Conservation (phyloP, 2,888 invertebrate species). For the Elmis aenea region DNA sequence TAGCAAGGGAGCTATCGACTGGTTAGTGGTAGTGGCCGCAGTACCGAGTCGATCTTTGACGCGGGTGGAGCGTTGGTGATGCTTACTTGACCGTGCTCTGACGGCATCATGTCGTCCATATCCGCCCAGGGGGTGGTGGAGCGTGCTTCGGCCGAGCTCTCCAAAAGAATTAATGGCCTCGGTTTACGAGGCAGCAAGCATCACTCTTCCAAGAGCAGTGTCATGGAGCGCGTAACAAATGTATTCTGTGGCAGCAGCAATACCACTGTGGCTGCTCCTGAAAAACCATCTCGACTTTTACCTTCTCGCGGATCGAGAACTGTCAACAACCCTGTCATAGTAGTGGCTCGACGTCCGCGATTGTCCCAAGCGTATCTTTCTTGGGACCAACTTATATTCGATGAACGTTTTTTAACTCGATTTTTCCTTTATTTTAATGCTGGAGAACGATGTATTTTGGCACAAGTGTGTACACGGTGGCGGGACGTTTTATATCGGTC, state of each 20-base stretch:
- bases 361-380: conserved; percentile 55
- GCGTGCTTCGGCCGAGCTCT: conserved; percentile 84
- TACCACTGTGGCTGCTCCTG: conserved; percentile 43
- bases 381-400: conserved; percentile 73
- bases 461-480: conserved; percentile 85
- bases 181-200: conserved; percentile 45
- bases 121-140: conserved; percentile 88
- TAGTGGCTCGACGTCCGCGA: conserved; percentile 34
- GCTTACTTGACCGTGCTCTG: conserved; percentile 18
- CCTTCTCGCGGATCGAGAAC: conserved; percentile 28
- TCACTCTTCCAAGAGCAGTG: conserved; percentile 55
- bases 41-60: conserved; percentile 16
- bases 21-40: conserved; percentile 7
- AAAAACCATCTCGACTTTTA: conserved; percentile 49
- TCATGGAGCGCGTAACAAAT: conserved; percentile 84
- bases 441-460: conserved; percentile 71
- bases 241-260: conserved; percentile 69
- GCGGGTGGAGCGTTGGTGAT: conserved; percentile 13
- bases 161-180: conserved; percentile 82
- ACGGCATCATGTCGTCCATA: conserved; percentile 66
- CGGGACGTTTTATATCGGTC: conserved; percentile 82
- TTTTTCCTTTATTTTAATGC: conserved; percentile 42
- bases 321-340: conserved; percentile 24
- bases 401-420: conserved; percentile 77
- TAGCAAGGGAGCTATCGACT: conserved; percentile 23